Evolutionary conservation across 1,140 invertebrate species (phyloP), one percentile per base, ranked within the genome.

Genomic region (Eriocheir sinensis): DNA sequence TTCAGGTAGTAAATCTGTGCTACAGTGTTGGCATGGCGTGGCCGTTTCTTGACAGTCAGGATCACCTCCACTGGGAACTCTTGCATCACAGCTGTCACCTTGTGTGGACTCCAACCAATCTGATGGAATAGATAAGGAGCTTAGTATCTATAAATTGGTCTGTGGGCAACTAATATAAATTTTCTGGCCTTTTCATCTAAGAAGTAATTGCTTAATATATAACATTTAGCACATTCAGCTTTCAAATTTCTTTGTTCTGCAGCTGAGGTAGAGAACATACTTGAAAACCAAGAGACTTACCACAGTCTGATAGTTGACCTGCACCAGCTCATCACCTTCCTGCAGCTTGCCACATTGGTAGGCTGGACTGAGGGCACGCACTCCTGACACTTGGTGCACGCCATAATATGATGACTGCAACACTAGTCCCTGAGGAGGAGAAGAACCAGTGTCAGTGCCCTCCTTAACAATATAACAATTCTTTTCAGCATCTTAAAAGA

Each of bases 271-370:
- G 21, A 21, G 8, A 53, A 53, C 9, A 2, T 53, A 53, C 48
- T 53, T 21, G 21, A 72, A n/a, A 1, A 72, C n/a, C 60, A 72
- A 72, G 60, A 48, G 44, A 93, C 41, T 95, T n/a, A 95, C 60
- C 60, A 92, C 91, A n/a, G 98, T 99, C 96, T 99, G 98, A 96
- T 98, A 98, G 97, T 99, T 99, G 17, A 98, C 98, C 97, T 98
- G 98, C 34, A 99, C 98, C 94, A 99, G 98, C 97, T 99, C 99
- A 97, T 99, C 99, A 1, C 98, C 98, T 96, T 98, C 98, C 97
- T 99, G 98, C 96, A 99, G 98, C 97, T 99, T 98, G 0, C 98
- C 98, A 96, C 98, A 98, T 48, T 98, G 97, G 97, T 99, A 98
- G 53, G 98, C 98, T 89, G 98, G 98, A 94, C 98, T 98, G 96